Evolutionary conservation across 2,797 vertebrate species (phyloP).

Genomic region (Microtus californicus): DNA sequence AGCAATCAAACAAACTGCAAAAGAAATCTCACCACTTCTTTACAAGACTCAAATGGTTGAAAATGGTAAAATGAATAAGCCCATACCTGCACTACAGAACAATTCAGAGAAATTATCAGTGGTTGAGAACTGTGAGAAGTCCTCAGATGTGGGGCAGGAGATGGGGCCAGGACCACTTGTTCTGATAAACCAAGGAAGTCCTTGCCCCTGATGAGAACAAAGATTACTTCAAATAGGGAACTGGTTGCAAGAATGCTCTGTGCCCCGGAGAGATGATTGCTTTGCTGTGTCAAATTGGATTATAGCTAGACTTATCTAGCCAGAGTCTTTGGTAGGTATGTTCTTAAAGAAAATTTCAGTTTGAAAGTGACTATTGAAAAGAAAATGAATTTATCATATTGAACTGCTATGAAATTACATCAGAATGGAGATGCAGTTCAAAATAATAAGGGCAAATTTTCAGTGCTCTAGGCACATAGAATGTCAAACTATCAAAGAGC

Average conservation of each 20-base stretch:
- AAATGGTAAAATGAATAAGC: constrained; percentile 14
- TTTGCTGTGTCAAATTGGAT: not conserved
- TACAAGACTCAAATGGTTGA: not conserved
- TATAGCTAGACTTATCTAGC: not conserved
- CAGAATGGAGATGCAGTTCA: constrained; percentile 3
- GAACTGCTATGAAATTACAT: constrained; percentile 33
- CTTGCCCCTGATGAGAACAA: not conserved
- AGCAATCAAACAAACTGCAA: not conserved
- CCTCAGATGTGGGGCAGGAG: not conserved
- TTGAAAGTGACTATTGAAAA: constrained; percentile 8
- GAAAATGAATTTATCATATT: constrained; percentile 28
- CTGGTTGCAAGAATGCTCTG: not conserved
- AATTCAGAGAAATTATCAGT: not conserved
- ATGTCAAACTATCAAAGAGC: not conserved
- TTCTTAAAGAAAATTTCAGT: constrained; percentile 10
- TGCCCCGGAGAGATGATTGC: not conserved
- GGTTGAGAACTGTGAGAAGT: not conserved
- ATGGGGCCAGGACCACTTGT: not conserved
- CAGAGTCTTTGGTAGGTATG: not conserved
- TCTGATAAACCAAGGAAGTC: not conserved
- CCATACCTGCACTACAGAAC: not conserved
- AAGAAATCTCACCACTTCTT: not conserved
- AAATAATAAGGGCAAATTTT: constrained; percentile 9
- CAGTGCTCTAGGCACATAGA: not conserved
- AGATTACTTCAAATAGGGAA: not conserved